phyloP scores from a whole-genome alignment of 2,113 vertebrate species.

The Theristicus caerulescens region DNA sequence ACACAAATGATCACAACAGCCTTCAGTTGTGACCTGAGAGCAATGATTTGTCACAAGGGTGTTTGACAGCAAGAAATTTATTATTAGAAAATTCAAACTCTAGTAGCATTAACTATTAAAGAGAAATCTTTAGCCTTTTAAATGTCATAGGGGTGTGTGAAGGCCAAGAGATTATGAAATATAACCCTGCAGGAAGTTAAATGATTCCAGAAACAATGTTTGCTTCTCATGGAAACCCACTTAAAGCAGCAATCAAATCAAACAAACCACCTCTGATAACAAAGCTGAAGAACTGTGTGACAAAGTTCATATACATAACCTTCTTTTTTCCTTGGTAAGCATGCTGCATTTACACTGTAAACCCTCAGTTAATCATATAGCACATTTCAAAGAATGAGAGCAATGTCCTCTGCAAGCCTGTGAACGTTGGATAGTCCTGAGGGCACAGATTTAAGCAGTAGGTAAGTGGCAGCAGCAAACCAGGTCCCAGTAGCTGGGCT shows the following conservation, averaged over 20 bases:
- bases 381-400: not conserved
- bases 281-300: not conserved
- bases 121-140: not conserved
- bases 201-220: not conserved
- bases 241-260: not conserved
- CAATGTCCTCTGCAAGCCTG: not conserved
- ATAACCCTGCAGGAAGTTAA: not conserved
- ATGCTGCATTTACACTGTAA: not conserved
- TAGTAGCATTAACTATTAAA: not conserved
- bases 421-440: fast-evolving
- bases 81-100: not conserved
- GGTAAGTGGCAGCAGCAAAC: not conserved
- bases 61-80: not conserved
- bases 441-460: not conserved
- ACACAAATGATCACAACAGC: not conserved
- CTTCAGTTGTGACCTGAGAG: not conserved
- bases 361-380: not conserved
- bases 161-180: not conserved
- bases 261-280: not conserved
- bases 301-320: not conserved
- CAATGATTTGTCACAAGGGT: not conserved
- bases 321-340: not conserved
- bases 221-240: not conserved
- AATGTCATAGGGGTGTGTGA: not conserved
- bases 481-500: not conserved